These are phyloP conservation scores for Cochlearius cochlearius DNA, from an alignment of 2,113 vertebrate genomes.

Conservation along the genomic window DNA sequence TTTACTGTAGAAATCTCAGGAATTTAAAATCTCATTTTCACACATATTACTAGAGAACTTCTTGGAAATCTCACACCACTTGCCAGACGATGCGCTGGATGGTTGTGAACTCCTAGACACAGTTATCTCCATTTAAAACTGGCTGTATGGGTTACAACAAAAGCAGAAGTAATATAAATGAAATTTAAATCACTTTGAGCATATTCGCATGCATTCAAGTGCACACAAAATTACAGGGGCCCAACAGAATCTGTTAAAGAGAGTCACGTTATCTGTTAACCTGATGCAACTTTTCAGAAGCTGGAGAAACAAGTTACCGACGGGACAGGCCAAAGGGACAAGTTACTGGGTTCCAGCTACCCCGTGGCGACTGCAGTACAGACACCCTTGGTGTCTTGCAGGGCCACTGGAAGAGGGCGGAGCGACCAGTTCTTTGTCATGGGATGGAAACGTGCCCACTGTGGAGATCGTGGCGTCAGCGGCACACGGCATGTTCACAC, in stretches of 20 bases:
- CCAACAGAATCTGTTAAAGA: neutral
- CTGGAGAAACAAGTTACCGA: neutral
- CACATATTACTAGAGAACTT: neutral
- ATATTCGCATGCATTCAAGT: neutral
- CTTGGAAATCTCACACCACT: neutral
- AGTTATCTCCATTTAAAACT: neutral
- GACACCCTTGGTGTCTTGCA: rapidly evolving
- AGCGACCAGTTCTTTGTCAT: rapidly evolving
- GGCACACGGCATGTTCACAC: rapidly evolving
- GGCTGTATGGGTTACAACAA: neutral
- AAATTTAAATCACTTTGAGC: neutral
- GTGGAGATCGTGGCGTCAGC: rapidly evolving
- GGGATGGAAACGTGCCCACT: rapidly evolving
- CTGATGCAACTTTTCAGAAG: neutral
- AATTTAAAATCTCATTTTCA: slow-evolving; percentile 23
- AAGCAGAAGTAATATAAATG: neutral
- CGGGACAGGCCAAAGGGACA: neutral
- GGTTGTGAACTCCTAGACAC: neutral
- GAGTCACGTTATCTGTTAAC: rapidly evolving
- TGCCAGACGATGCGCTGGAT: neutral
- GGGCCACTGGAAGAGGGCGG: neutral
- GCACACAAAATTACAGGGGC: neutral
- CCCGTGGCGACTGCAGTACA: rapidly evolving
- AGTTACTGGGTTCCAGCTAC: neutral
- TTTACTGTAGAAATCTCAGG: neutral